phyloP scores from a whole-genome alignment of 2,888 invertebrate genomes.

The Microctonus hyperodae region DNA sequence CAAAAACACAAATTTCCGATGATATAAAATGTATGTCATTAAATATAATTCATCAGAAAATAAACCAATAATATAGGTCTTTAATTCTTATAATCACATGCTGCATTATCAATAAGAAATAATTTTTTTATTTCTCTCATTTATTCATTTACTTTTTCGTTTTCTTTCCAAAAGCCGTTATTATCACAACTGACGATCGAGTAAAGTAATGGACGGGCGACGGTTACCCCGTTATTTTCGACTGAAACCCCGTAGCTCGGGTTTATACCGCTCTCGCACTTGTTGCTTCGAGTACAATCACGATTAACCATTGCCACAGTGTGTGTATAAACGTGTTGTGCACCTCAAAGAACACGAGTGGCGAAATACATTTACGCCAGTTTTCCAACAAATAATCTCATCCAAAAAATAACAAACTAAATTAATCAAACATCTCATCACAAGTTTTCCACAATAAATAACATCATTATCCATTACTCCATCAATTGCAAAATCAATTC shows the following conservation, averaged over 20 bases:
- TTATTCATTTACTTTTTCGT: neutral
- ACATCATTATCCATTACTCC: too few species aligned
- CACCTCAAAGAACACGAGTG: neutral
- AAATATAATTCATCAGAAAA: too few species aligned
- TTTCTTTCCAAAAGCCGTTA: neutral
- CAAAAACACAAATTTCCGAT: too few species aligned
- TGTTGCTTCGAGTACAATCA: slow-evolving; percentile 38
- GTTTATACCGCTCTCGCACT: slow-evolving; percentile 38
- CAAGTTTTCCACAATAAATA: too few species aligned
- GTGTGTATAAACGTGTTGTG: neutral
- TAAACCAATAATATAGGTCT: neutral
- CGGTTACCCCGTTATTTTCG: slow-evolving; percentile 22
- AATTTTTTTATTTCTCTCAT: neutral
- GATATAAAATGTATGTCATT: too few species aligned
- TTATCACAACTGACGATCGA: slow-evolving; percentile 21
- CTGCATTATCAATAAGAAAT: neutral
- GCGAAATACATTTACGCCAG: neutral
- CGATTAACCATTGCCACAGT: slow-evolving; percentile 19
- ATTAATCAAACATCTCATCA: too few species aligned
- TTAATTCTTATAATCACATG: neutral
- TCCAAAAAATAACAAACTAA: too few species aligned
- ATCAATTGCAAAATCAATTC: too few species aligned
- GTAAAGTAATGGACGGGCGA: slow-evolving; percentile 19
- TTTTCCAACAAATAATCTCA: too few species aligned
- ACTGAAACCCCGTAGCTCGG: slow-evolving; percentile 33